Evolutionary conservation across 2,113 vertebrate species (phyloP), one percentile per base, ranked within the genome.

Genomic region (Bambusicola thoracicus): DNA sequence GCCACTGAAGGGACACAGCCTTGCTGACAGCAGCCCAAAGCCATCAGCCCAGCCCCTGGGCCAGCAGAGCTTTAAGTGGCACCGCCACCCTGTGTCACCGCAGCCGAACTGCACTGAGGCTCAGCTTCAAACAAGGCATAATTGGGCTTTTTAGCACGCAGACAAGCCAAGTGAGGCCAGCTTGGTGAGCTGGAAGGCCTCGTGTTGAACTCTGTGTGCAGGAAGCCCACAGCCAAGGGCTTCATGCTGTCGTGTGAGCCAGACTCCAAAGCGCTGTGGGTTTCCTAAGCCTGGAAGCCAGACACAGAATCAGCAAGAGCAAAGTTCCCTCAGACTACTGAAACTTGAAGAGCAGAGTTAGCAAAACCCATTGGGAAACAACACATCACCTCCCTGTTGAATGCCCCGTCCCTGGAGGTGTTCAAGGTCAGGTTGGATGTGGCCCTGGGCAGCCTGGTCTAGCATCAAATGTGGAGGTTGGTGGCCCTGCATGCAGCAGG

Each of bases 121-220:
- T 51, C 1, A 4, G 55, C 38, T 21, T n/a, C 38, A 29, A 43
- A 49, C 46, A 15, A 19, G 1, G 43, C 2, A 6, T 7, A 67
- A 48, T 2, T 11, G 0, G 1, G 1, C 51, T 70, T 49, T 48
- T 19, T 55, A 16, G 67, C 27, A 2, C 0, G 29, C 49, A 74
- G 11, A 48, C 70, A 7, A 78, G 81, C 29, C 11, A 11, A 56
- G 40, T 44, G 5, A 48, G 72, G 27, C 72, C 62, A 40, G 51
- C 76, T 32, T 18, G 67, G 13, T 3, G 44, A 55, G 36, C 77
- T 74, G 77, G 88, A 91, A 84, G 78, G 65, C 85, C 87, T 68
- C 25, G 4, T 9, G 6, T 29, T 89, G 90, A 94, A 70, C 94
- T 44, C 81, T 10, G 41, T 63, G 36, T 0, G 7, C 59, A 41